Evolutionary conservation across 2,888 invertebrate species (phyloP).

Genomic region (Cerastis leucographa): DNA sequence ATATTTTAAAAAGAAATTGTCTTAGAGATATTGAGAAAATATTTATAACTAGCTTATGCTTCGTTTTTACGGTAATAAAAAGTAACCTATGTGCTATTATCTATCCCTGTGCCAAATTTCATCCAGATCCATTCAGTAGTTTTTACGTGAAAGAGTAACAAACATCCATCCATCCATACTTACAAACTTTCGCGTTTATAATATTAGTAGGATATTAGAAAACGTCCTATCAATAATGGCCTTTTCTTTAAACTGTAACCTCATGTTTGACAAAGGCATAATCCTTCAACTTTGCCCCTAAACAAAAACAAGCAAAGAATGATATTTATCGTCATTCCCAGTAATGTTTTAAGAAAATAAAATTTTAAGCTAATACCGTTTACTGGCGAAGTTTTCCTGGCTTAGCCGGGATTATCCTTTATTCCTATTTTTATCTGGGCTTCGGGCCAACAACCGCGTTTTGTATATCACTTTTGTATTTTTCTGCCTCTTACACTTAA

Average conservation of each 20-base stretch:
- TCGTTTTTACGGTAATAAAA: too few species aligned
- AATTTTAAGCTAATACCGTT: slow-evolving; percentile 65
- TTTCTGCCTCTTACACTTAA: slow-evolving; percentile 41
- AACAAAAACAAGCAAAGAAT: slow-evolving; percentile 46
- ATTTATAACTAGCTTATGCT: too few species aligned
- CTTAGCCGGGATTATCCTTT: slow-evolving; percentile 58
- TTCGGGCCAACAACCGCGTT: slow-evolving; percentile 52
- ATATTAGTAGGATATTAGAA: too few species aligned
- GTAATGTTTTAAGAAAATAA: slow-evolving; percentile 64
- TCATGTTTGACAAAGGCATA: not conserved
- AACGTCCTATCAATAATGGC: not conserved
- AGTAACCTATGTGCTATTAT: too few species aligned
- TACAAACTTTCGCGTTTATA: too few species aligned
- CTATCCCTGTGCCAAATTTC: too few species aligned
- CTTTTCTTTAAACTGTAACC: not conserved
- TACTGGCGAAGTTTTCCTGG: slow-evolving; percentile 59
- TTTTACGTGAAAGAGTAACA: too few species aligned
- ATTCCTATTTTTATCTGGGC: slow-evolving; percentile 63
- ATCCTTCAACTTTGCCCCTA: slow-evolving; percentile 17
- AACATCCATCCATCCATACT: too few species aligned
- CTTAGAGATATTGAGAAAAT: too few species aligned
- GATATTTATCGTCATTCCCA: slow-evolving; percentile 58
- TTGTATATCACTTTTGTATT: slow-evolving; percentile 56
- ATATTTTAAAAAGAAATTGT: too few species aligned
- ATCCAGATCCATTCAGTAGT: too few species aligned